Percentiles rank a stretch among this genome's conserved stretches.
Evolutionary conservation across 2,888 invertebrate species (phyloP).

Genomic region (Leptogaster cylindrica): DNA sequence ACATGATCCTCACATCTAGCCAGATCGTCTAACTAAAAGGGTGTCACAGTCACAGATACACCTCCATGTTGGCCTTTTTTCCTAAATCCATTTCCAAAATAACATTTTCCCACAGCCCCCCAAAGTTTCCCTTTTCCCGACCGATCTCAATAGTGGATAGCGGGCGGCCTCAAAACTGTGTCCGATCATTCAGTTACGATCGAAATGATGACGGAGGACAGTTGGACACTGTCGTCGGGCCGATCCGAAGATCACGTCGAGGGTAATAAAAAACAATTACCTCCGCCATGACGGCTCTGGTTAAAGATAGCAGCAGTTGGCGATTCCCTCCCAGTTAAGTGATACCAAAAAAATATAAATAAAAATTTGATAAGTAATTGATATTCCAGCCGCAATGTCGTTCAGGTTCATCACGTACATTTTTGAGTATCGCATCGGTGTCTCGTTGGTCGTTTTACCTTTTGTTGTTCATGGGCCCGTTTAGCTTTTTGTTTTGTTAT

Average conservation of each 20-base stretch:
- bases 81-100: slow-evolving; percentile 26
- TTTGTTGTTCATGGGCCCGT: slow-evolving; percentile 11
- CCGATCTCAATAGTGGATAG: neutral
- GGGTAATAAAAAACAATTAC: slow-evolving; percentile 42
- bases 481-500: slow-evolving; percentile 27
- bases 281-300: slow-evolving; percentile 39
- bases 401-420: slow-evolving; percentile 49
- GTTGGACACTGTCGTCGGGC: slow-evolving; percentile 8
- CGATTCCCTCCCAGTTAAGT: slow-evolving; percentile 9
- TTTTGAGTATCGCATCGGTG: slow-evolving; percentile 42
- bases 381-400: slow-evolving; percentile 47
- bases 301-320: slow-evolving; percentile 23
- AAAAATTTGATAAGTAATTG: slow-evolving; percentile 48
- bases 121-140: neutral
- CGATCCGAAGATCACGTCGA: slow-evolving; percentile 33
- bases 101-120: slow-evolving; percentile 36
- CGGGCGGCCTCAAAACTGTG: slow-evolving; percentile 33
- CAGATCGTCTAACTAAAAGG: slow-evolving; percentile 14
- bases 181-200: slow-evolving; percentile 1
- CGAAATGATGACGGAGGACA: slow-evolving; percentile 5
- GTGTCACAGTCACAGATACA: slow-evolving; percentile 1
- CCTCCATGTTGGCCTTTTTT: slow-evolving; percentile 4
- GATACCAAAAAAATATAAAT: slow-evolving; percentile 33
- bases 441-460: slow-evolving; percentile 34
- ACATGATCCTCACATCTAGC: neutral